Conservation (phyloP, 2,888 invertebrate genomes). For the Alcis repandata region DNA sequence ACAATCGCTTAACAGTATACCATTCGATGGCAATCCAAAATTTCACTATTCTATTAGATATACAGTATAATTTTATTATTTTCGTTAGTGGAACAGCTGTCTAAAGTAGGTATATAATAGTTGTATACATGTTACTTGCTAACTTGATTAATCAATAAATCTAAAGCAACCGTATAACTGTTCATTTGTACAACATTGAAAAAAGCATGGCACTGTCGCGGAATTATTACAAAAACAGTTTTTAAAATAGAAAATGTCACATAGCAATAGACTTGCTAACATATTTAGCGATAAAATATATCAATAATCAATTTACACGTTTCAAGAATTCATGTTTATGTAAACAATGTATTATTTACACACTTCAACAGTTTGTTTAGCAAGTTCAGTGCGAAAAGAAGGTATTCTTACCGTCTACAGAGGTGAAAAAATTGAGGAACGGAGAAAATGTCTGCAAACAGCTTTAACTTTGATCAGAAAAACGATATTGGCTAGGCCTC, state of each 20-base stretch:
- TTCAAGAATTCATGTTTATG: not conserved
- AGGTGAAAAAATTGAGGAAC: not conserved
- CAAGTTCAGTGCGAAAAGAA: not conserved
- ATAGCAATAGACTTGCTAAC: conserved; percentile 26
- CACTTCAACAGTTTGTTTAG: not conserved
- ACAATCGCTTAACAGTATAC: conserved; percentile 40
- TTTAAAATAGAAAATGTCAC: not conserved
- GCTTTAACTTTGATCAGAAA: not conserved
- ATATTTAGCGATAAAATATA: not conserved
- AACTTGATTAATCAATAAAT: conserved; percentile 17
- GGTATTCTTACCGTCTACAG: not conserved
- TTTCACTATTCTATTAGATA: conserved; percentile 32
- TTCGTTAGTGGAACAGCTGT: conserved; percentile 44
- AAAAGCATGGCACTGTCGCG: conserved; percentile 41
- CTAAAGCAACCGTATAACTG: conserved; percentile 33
- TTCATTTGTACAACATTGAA: conserved; percentile 32
- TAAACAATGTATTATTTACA: not conserved
- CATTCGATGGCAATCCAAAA: conserved; percentile 36
- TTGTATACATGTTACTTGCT: conserved; percentile 38
- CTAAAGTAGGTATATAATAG: conserved; percentile 12
- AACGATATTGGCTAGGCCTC: not conserved
- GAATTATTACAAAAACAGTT: not conserved
- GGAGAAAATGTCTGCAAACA: not conserved
- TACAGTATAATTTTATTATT: conserved; percentile 8
- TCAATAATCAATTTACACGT: conserved; percentile 5